These are phyloP conservation scores for Falco biarmicus DNA, from an alignment of 2,797 vertebrate genomes.

Conservation along the genomic window DNA sequence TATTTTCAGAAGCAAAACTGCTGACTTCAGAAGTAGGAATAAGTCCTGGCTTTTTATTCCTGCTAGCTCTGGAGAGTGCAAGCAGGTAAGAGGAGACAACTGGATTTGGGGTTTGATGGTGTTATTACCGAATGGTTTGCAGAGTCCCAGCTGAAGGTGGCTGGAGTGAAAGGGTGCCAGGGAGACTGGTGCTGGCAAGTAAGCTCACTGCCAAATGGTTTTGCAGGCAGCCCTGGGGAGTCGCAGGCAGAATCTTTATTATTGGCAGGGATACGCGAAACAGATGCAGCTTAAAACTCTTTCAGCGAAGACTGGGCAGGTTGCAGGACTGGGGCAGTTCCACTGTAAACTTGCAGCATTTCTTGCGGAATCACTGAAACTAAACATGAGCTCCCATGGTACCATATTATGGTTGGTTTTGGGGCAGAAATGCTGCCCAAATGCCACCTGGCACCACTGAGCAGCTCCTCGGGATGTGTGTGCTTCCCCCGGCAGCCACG, in stretches of 20 bases:
- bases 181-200: neutral
- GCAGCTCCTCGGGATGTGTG: neutral
- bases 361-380: neutral
- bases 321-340: neutral
- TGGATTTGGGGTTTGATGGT: neutral
- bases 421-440: neutral
- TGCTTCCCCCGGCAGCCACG: no score
- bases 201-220: neutral
- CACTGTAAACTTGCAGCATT: neutral
- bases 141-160: neutral
- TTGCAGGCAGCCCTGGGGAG: neutral
- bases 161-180: neutral
- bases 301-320: neutral
- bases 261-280: neutral
- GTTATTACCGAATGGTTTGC: neutral
- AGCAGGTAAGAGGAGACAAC: neutral
- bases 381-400: fast-evolving
- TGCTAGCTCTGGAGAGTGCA: neutral
- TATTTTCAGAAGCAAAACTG: neutral
- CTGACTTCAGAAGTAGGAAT: neutral
- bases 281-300: neutral
- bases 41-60: neutral
- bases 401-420: fast-evolving
- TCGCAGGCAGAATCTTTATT: neutral
- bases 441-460: neutral